Evolutionary conservation across 2,888 invertebrate species (phyloP).

Genomic region (Dyspetes luteomarginatus): DNA sequence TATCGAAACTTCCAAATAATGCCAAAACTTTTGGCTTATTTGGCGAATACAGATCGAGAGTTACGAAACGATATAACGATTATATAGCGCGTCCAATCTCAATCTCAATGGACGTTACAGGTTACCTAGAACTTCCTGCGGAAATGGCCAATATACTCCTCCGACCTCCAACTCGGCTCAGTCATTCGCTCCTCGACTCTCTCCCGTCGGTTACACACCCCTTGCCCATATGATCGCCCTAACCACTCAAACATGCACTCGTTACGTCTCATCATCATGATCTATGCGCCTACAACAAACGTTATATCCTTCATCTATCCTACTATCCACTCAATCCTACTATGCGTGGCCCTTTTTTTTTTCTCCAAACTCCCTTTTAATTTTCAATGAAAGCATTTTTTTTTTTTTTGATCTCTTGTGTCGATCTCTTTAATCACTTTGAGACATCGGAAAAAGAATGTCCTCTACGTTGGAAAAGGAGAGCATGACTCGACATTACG

Average conservation of each 20-base stretch:
- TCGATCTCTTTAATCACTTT: too few relatives aligned
- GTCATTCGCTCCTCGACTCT: conserved; percentile 71
- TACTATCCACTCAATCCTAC: conserved; percentile 56
- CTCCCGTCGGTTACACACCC: conserved; percentile 75
- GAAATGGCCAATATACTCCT: conserved; percentile 82
- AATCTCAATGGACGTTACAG: conserved; percentile 81
- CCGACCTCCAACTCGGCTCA: conserved; percentile 79
- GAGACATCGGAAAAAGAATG: too few relatives aligned
- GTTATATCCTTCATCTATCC: conserved; percentile 77
- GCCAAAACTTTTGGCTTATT: conserved; percentile 17
- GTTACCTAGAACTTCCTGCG: conserved; percentile 82
- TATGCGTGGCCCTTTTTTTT: conserved; percentile 9
- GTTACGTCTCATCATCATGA: conserved; percentile 78
- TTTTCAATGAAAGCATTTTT: conserved; percentile 20
- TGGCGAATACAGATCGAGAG: conserved; percentile 69
- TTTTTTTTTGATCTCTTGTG: too few relatives aligned
- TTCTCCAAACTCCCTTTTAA: background rate
- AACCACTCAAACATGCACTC: conserved; percentile 75
- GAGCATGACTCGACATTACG: too few relatives aligned
- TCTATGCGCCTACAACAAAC: conserved; percentile 78
- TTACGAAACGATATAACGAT: conserved; percentile 78
- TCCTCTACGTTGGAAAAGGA: too few relatives aligned
- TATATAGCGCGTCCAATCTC: conserved; percentile 78
- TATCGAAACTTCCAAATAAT: background rate
- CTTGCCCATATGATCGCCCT: conserved; percentile 77